These are phyloP conservation scores for Metellina segmentata DNA, from an alignment of 2,888 invertebrate genomes.

Conservation along the genomic window DNA sequence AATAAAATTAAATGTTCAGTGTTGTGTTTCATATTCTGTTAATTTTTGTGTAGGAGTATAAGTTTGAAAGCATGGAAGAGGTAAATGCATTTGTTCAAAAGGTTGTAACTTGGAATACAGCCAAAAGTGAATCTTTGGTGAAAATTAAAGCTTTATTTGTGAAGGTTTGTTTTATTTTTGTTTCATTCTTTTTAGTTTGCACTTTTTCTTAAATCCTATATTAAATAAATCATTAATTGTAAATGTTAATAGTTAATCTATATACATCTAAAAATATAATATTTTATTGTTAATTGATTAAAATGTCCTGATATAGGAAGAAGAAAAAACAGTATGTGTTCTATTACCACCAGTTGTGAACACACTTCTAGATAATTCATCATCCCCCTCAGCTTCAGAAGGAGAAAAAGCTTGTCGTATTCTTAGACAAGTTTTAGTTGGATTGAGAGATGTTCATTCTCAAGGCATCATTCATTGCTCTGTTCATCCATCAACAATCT, in stretches of 20 bases:
- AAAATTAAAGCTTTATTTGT: constrained; percentile 59
- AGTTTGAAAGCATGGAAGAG: constrained; percentile 4
- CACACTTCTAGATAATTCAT: constrained; percentile 18
- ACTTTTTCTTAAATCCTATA: background rate
- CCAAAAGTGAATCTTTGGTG: constrained; percentile 56
- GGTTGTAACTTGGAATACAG: constrained; percentile 48
- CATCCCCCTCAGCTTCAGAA: constrained; percentile 21
- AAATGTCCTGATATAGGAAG: constrained; percentile 2
- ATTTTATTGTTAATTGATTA: background rate
- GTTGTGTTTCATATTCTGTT: constrained; percentile 1
- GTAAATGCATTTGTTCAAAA: constrained; percentile 21
- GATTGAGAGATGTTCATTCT: constrained; percentile 51
- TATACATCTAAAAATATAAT: background rate
- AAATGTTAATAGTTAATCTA: background rate
- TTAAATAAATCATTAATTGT: background rate
- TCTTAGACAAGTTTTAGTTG: constrained; percentile 37
- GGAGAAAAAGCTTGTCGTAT: constrained; percentile 38
- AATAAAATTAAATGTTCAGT: background rate
- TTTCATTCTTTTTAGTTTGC: background rate
- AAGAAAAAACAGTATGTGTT: constrained; percentile 38
- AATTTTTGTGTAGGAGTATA: constrained; percentile 44
- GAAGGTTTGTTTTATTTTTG: constrained; percentile 32
- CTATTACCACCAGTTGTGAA: constrained; percentile 11
- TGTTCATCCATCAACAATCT: constrained; percentile 49
- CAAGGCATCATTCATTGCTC: constrained; percentile 42